Percentiles rank a stretch among this genome's conserved stretches.
Evolutionary conservation across 2,888 invertebrate species (phyloP).

Genomic region (Pristionchus mayeri): DNA sequence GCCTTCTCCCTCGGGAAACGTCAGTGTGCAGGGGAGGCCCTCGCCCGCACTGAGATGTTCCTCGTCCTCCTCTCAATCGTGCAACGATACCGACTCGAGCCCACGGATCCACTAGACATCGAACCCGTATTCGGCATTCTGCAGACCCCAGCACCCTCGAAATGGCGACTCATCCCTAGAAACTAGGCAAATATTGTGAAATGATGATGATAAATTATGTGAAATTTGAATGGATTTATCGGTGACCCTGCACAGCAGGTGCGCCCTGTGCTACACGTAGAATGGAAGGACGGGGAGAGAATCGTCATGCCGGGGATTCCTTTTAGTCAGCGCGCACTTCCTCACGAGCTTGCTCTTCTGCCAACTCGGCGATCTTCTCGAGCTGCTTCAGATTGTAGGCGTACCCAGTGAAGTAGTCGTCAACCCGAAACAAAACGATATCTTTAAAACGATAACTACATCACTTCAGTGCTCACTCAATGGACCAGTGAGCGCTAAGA

Average conservation of each 20-base stretch:
- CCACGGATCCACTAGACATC: conserved; percentile 4
- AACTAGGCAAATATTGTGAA: too few species aligned
- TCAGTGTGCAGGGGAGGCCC: conserved; percentile 46
- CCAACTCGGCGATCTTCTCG: conserved; percentile 71
- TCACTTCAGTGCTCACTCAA: too few species aligned
- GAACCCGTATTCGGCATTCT: conserved; percentile 44
- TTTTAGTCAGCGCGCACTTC: neutral
- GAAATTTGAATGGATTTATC: neutral
- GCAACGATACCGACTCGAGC: conserved; percentile 23
- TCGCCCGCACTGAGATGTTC: conserved; percentile 47
- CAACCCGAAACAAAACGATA: conserved; percentile 52
- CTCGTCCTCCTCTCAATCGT: conserved; percentile 45
- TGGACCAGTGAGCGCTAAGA: too few species aligned
- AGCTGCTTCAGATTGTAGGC: conserved; percentile 65
- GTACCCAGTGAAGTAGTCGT: conserved; percentile 73
- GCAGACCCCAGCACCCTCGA: conserved; percentile 19
- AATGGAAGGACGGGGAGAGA: neutral
- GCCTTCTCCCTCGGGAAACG: conserved; percentile 49
- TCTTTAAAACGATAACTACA: too few species aligned
- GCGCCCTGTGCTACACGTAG: conserved; percentile 7
- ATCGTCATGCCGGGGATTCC: neutral
- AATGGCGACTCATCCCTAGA: neutral
- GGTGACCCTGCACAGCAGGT: neutral
- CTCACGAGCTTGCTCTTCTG: conserved; percentile 13
- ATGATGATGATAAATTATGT: neutral